phyloP scores from a whole-genome alignment of 2,888 invertebrate genomes.

The Clusia tigrina region DNA sequence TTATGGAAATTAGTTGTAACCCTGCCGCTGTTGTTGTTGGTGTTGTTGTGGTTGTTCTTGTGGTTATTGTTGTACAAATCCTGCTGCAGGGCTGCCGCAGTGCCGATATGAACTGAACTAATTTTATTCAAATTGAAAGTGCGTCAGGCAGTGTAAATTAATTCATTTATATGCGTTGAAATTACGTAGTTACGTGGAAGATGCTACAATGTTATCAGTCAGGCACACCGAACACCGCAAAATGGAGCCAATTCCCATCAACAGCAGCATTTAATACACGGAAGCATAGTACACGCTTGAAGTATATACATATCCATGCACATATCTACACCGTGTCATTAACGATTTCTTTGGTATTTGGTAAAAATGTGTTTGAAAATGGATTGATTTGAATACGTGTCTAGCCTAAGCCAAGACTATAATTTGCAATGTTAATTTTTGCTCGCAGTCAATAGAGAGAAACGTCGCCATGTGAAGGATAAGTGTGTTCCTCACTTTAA shows the following conservation, averaged over 20 bases:
- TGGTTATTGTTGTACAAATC: slow-evolving; percentile 18
- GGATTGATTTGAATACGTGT: too few species aligned
- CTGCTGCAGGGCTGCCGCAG: slow-evolving; percentile 30
- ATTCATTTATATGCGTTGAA: slow-evolving; percentile 59
- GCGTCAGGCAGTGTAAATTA: slow-evolving; percentile 49
- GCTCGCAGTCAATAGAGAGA: too few species aligned
- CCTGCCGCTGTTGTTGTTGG: not conserved
- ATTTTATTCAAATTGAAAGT: slow-evolving; percentile 26
- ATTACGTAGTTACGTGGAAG: slow-evolving; percentile 34
- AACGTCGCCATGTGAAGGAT: too few species aligned
- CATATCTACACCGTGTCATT: too few species aligned
- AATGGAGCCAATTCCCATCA: too few species aligned
- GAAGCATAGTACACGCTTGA: slow-evolving; percentile 12
- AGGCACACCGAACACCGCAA: slow-evolving; percentile 38
- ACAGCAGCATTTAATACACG: not conserved
- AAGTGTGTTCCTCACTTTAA: too few species aligned
- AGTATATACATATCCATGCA: too few species aligned
- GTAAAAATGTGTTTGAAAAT: too few species aligned
- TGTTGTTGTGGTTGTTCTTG: not conserved
- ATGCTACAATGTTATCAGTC: slow-evolving; percentile 55
- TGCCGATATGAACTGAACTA: slow-evolving; percentile 27
- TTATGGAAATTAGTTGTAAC: slow-evolving; percentile 51
- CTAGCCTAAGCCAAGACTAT: too few species aligned
- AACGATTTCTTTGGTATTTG: too few species aligned
- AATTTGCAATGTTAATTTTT: too few species aligned